Percentiles rank a stretch among this genome's conserved stretches.
phyloP scores from a whole-genome alignment of 2,888 invertebrate genomes.

The Lysandra bellargus region DNA sequence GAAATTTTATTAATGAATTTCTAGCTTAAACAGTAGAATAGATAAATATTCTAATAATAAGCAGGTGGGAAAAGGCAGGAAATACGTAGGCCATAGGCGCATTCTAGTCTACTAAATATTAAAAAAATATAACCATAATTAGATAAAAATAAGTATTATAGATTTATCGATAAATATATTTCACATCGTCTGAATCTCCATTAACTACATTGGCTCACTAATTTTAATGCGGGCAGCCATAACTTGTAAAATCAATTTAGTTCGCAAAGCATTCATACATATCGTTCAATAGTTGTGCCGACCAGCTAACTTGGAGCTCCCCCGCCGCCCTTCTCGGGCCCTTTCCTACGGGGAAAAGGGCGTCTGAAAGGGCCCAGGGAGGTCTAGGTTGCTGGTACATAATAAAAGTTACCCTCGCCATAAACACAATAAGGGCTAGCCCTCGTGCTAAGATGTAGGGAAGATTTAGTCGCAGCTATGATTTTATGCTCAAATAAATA shows the following conservation, averaged over 20 bases:
- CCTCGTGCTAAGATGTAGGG: conserved; percentile 53
- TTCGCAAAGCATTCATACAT: conserved; percentile 74
- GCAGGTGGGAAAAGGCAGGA: too few species aligned
- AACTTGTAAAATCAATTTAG: conserved; percentile 71
- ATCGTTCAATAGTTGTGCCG: conserved; percentile 63
- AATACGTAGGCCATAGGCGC: too few species aligned
- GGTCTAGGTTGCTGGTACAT: conserved; percentile 55
- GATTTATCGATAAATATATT: not conserved
- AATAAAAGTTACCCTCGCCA: conserved; percentile 74
- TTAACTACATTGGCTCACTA: not conserved
- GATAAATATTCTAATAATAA: too few species aligned
- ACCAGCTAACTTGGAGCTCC: conserved; percentile 49
- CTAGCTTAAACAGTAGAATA: too few species aligned
- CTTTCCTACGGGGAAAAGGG: conserved; percentile 39
- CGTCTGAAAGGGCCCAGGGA: conserved; percentile 53
- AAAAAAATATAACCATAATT: too few species aligned
- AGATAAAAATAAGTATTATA: not conserved
- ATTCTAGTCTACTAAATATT: too few species aligned
- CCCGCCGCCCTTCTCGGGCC: conserved; percentile 46
- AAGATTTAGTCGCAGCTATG: conserved; percentile 2
- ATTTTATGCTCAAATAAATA: conserved; percentile 12
- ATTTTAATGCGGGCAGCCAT: conserved; percentile 38
- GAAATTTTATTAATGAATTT: too few species aligned
- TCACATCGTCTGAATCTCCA: not conserved
- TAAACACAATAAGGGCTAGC: conserved; percentile 73